A percentile compares a stretch with the other conserved stretches of the same genome.
These are phyloP conservation scores for Scaptomyza montana DNA, from an alignment of 1,140 invertebrate species.

Conservation along the genomic window DNA sequence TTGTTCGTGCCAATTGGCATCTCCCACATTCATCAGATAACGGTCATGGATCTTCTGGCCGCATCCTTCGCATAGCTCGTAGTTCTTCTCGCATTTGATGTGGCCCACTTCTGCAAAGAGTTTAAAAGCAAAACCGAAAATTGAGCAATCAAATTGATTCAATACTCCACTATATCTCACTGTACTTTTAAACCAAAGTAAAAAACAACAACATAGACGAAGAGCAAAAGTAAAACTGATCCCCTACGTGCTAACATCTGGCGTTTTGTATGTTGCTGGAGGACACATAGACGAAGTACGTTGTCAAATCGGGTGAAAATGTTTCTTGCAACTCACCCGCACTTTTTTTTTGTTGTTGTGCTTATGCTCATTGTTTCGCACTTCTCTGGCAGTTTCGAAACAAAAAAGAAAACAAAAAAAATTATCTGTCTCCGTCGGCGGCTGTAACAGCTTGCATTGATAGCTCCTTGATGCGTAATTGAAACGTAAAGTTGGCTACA, in stretches of 20 bases:
- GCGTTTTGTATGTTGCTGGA: slow-evolving; percentile 46
- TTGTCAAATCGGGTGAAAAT: slow-evolving; percentile 67
- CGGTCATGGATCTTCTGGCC: slow-evolving; percentile 95
- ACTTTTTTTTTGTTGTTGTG: slow-evolving; percentile 30
- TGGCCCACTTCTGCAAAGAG: slow-evolving; percentile 82
- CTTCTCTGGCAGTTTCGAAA: slow-evolving; percentile 26
- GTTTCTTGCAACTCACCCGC: slow-evolving; percentile 24
- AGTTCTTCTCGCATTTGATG: slow-evolving; percentile 88
- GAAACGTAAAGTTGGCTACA: slow-evolving; percentile 77
- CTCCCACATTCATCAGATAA: slow-evolving; percentile 95
- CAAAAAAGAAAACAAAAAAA: slow-evolving; percentile 33
- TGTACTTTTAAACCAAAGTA: too few relatives aligned
- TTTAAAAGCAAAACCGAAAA: background rate
- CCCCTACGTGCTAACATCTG: slow-evolving; percentile 51
- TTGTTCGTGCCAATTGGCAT: slow-evolving; percentile 96
- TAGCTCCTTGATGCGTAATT: slow-evolving; percentile 82
- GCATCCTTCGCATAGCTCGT: slow-evolving; percentile 94
- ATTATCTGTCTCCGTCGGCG: slow-evolving; percentile 67
- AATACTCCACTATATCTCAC: background rate
- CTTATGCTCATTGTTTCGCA: slow-evolving; percentile 45
- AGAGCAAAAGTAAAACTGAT: background rate
- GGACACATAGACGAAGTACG: slow-evolving; percentile 23
- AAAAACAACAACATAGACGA: background rate
- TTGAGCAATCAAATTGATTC: slow-evolving; percentile 26
- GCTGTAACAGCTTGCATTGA: slow-evolving; percentile 80